Evolutionary conservation across 2,888 invertebrate genomes (phyloP), one percentile per base, ranked within the genome.

Genomic region (Mongoloraphidia duomilia): DNA sequence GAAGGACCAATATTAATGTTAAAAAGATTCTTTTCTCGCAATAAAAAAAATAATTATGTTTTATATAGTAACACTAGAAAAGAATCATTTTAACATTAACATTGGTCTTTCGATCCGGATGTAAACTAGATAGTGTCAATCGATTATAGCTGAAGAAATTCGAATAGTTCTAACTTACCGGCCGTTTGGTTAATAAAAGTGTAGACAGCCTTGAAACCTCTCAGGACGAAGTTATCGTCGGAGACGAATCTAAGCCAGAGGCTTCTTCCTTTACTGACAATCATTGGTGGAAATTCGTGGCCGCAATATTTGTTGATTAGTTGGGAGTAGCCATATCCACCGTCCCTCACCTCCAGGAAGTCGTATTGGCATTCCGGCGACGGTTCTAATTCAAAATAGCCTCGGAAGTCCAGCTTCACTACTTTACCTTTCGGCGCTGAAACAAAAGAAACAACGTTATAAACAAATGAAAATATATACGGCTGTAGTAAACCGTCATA

Each of bases 341-440:
- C 90, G 63, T 91, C 87, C 49, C 88, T 76, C 48, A 90, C 79
- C 68, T 89, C 88, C 56, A 90, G 71, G 66, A 73, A 86, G 69
- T 91, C 91, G 68, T 82, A 84, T 65, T 77, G 76, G 66, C 90
- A 91, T 49, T 73, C 72, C 37, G 76, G 73, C 40, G 72, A 72
- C 10, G 70, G 68, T 63, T 89, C 89, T 55, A 90, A 72, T 55
- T 79, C 71, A 68, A 90, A 90, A 57, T 75, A 75, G 63, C 89
- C 86, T 52, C 85, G 76, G 69, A 89, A 89, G 66, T 88, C 87
- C 59, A 90, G 69, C 54, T 78, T 76, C 56, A 90, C 75, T 54
- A 80, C 69, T 66, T 79, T 74, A 45, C 80, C 80, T 54, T 71
- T 68, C 39, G 77, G 77, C 74, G 75, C 59, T 72, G 65, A 50